Conservation (phyloP, 2,888 invertebrate genomes). For the Nomada flava region DNA sequence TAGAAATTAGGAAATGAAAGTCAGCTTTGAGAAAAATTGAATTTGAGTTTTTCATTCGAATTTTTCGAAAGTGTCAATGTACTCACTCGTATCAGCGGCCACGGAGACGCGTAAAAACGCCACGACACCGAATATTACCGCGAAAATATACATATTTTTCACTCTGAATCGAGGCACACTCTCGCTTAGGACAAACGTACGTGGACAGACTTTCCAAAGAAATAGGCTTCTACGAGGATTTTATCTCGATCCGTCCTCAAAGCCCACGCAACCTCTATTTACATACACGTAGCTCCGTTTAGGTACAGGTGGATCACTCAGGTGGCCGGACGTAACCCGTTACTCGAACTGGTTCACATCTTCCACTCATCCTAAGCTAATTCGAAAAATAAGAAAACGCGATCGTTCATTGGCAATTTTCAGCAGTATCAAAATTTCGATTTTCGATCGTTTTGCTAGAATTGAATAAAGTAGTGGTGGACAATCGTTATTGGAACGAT, state of each 20-base stretch:
- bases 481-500: too few relatives aligned
- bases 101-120: conserved; percentile 8
- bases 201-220: conserved; percentile 23
- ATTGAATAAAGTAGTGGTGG: not conserved
- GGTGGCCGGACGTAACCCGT: conserved; percentile 58
- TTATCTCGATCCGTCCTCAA: conserved; percentile 46
- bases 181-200: not conserved
- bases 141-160: conserved; percentile 32
- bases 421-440: too few relatives aligned
- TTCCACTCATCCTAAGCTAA: conserved; percentile 35
- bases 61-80: not conserved
- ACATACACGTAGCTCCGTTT: conserved; percentile 18
- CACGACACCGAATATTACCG: conserved; percentile 5
- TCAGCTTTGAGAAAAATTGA: too few relatives aligned
- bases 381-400: conserved; percentile 13
- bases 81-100: conserved; percentile 49
- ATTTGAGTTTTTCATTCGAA: too few relatives aligned
- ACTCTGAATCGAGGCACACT: not conserved
- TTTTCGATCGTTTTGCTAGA: not conserved
- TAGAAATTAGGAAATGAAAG: too few relatives aligned
- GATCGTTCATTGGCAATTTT: not conserved
- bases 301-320: conserved; percentile 29
- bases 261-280: conserved; percentile 42
- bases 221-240: conserved; percentile 33
- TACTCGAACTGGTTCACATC: conserved; percentile 65